Evolutionary conservation across 2,113 vertebrate genomes (phyloP), one percentile per base, ranked within the genome.

Genomic region (Lota lota): DNA sequence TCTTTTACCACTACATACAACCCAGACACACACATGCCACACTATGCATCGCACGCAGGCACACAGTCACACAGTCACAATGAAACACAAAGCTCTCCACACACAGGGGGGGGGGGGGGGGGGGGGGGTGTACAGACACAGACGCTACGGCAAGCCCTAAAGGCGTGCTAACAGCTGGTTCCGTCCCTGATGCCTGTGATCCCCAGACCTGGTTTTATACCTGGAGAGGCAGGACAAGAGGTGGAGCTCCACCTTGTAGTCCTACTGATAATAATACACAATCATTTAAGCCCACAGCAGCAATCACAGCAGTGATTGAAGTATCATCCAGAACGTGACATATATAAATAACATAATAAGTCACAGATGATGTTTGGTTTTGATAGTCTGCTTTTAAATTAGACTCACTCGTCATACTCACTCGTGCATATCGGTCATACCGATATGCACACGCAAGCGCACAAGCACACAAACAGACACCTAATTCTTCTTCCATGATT

Each of bases 111-210:
- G 24, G 2, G 24, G 2, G 24, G 24, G 2, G 24, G 24, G 24
- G 4, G 4, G 24, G 24, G 24, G 24, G 24, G 24, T 28, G 4
- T 28, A 4, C 24, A 40, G 3, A 40, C 77, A 83, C 88, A 88
- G 85, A 84, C 83, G 88, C 88, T 76, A 18, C 76, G 72, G 63
- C 77, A 78, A 72, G 81, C 82, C 58, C 64, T 87, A 85, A 87
- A 81, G 36, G 36, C 36, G 36, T 5, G 11, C 11, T 12, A 40
- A 12, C 11, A 5, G 36, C 36, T 40, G 36, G 5, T 40, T 40
- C 36, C 3, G 36, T 68, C 67, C 76, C 11, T 40, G 67, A 64
- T 72, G 40, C 16, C 58, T 61, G 75, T 59, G 75, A 72, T 81
- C 56, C 66, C 47, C 3, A 68, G 59, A 56, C 67, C 22, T 15